phyloP scores from a whole-genome alignment of 2,888 invertebrate species.

The Machimus atricapillus region DNA sequence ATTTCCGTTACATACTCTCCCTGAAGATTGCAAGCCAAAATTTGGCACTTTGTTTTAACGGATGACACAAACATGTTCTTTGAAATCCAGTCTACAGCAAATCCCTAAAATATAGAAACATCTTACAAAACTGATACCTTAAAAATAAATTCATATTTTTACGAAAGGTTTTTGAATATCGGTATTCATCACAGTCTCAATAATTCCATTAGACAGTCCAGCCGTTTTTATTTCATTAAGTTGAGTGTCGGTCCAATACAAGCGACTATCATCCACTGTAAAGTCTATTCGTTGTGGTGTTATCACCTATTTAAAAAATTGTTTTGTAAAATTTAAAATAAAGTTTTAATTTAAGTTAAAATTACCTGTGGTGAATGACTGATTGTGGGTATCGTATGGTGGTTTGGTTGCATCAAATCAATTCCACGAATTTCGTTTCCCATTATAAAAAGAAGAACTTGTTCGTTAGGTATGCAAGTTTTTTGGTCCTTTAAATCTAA shows the following conservation, averaged over 20 bases:
- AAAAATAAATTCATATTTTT: not conserved
- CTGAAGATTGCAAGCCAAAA: conserved; percentile 74
- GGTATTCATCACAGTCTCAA: conserved; percentile 77
- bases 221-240: conserved; percentile 77
- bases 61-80: conserved; percentile 69
- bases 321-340: not conserved
- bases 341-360: not conserved
- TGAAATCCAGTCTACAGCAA: conserved; percentile 86
- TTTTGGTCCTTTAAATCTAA: conserved; percentile 69
- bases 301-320: conserved; percentile 64
- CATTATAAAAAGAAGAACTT: conserved; percentile 78
- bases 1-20: conserved; percentile 73
- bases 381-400: conserved; percentile 83
- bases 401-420: conserved; percentile 76
- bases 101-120: conserved; percentile 61
- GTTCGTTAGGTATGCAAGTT: conserved; percentile 72
- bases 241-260: conserved; percentile 82
- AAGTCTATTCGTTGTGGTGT: conserved; percentile 76
- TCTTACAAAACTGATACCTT: not conserved
- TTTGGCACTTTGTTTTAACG: conserved; percentile 64
- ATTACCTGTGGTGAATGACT: conserved; percentile 63
- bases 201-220: conserved; percentile 71
- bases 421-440: conserved; percentile 83
- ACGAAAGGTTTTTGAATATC: conserved; percentile 63
- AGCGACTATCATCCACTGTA: conserved; percentile 69